Evolutionary conservation across 2,888 invertebrate species (phyloP), one percentile per base, ranked within the genome.

Genomic region (Carterocephalus palaemon): DNA sequence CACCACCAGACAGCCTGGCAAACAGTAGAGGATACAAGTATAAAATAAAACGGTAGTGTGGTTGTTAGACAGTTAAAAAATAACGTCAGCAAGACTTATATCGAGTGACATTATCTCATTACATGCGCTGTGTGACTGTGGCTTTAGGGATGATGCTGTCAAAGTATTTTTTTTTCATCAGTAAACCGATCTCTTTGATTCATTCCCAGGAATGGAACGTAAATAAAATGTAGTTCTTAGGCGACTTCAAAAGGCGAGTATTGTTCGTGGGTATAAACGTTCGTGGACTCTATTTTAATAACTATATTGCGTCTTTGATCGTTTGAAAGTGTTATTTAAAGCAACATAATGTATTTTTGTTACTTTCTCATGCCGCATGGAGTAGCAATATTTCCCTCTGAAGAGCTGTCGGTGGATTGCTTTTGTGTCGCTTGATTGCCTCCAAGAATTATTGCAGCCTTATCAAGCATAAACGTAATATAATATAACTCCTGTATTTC

Each of bases 101-200:
- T n/a, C n/a, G n/a, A n/a, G n/a, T n/a, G n/a, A n/a, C n/a, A n/a
- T n/a, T n/a, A n/a, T n/a, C n/a, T n/a, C n/a, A n/a, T n/a, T 12
- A 8, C 8, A 8, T 8, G 9, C 10, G 7, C 10, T 22, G 39
- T 31, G 22, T 39, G 39, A 2, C 5, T 31, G 12, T 8, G 8
- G 17, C 22, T 13, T 31, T 15, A 34, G 15, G 1, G 6, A 13
- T 8, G 8, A 3, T 39, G 38, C 50, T 55, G 62, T 62, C 60
- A 61, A 56, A 51, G 56, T 57, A 58, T 57, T 60, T 60, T 49
- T 64, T 66, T 70, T 63, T 59, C 59, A 53, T 46, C 67, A 68
- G 72, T 79, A 75, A 79, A 80, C 69, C 67, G 64, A 71, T 67
- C 66, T 65, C 66, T 75, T 74, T 73, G 71, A 78, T 64, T 77